phyloP scores from a whole-genome alignment of 2,888 invertebrate genomes.

The Stomorhina lunata region DNA sequence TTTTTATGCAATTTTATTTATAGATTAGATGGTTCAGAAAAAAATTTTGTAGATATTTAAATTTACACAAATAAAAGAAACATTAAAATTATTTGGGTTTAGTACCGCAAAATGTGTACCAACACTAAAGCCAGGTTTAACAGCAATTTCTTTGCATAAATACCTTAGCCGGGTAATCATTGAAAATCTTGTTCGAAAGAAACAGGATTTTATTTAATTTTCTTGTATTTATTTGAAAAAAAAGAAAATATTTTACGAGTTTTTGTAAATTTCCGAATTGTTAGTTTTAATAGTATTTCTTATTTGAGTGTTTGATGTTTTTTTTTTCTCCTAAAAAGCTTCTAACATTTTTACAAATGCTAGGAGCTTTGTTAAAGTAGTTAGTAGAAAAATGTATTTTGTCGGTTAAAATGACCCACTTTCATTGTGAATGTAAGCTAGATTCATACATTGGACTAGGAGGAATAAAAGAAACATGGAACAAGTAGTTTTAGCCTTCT shows the following conservation, averaged over 20 bases:
- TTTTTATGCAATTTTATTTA: constrained; percentile 47
- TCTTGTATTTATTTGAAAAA: constrained; percentile 1
- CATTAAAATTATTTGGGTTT: no score
- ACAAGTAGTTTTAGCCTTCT: constrained; percentile 43
- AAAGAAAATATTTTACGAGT: constrained; percentile 7
- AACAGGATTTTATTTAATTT: constrained; percentile 50
- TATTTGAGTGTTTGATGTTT: constrained; percentile 2
- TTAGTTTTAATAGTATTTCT: constrained; percentile 23
- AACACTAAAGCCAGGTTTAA: not conserved
- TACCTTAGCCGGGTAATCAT: constrained; percentile 38
- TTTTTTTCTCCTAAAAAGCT: not conserved
- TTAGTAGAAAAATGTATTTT: constrained; percentile 37
- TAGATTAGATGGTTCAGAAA: constrained; percentile 41
- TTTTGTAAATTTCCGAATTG: no score
- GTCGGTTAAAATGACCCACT: constrained; percentile 65
- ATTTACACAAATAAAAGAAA: not conserved
- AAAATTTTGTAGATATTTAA: not conserved
- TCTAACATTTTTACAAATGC: constrained; percentile 34
- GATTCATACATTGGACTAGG: constrained; percentile 1
- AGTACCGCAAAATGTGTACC: not conserved
- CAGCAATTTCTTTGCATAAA: not conserved
- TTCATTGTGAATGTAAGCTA: constrained; percentile 60
- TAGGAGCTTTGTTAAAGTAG: not conserved
- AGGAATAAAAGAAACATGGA: constrained; percentile 32
- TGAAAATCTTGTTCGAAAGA: constrained; percentile 61